Base-by-base conservation (phyloP, 2,797 vertebrate genomes). In the Scomberomorus guttatus region DNA sequence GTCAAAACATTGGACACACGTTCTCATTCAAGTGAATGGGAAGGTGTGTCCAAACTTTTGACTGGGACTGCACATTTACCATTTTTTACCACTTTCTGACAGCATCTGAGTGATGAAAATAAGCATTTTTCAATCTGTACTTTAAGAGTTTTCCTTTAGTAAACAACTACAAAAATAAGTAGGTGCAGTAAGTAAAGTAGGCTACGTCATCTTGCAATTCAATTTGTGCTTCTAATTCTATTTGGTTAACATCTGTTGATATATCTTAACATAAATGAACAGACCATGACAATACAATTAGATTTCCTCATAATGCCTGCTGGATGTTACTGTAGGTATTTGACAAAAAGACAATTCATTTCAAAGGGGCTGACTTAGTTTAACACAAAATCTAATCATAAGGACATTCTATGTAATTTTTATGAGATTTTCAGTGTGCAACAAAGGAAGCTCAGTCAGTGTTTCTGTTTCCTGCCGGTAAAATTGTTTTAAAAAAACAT, bases 221-320 rank as follows among this genome's bases (percentile, higher is more conserved):
- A 37, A 50, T 65, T 87, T 89, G 84, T 91, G 87, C 85, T 90
- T 90, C 80, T 80, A 75, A 80, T 58, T 68, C 51, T 65, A 79
- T 81, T 60, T 73, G 29, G 9, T 52, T 75, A 57, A 59, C 27
- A 79, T 73, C 59, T 78, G 68, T 54, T 77, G 37, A 72, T 83
- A 55, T 67, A 54, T 72, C n/a, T 48, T 52, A 80, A 76, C 48
- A 78, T 46, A 65, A 74, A 42, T 71, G 22, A 73, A 82, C 56
- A 78, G 51, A 89, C 27, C 27, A 77, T 46, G 68, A 83, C 44
- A 61, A 71, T 39, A 78, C 65, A 66, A 56, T 77, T 65, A n/a
- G 25, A 77, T 67, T 77, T 75, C 29, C 3, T 50, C 42, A 42
- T 54, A 65, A 76, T 54, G 57, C 27, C 37, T 64, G 61, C 44